Base-by-base conservation (phyloP, 1,140 invertebrate genomes). In the Holotrichia oblita region DNA sequence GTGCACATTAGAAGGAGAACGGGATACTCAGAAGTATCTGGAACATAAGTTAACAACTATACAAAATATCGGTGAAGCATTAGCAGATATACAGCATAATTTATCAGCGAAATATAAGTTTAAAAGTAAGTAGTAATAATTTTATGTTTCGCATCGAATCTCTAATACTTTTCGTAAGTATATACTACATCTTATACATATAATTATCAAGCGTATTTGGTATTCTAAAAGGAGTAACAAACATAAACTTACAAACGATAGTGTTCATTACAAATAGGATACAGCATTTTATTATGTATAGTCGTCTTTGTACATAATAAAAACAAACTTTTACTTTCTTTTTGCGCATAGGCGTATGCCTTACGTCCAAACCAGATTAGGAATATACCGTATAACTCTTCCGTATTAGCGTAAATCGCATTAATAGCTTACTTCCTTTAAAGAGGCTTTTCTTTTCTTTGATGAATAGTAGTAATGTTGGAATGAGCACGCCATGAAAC, bases 361-460 rank as follows among this genome's bases (percentile, higher is more conserved):
- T 55, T 55, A 14, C 48, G 12, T 55, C n/a, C n/a, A 55, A 55
- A 55, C 48, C 48, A 55, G 48, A 55, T 55, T 55, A 55, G 48
- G 17, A 55, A 55, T 55, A 55, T 55, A 55, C 48, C 48, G 48
- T 17, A 17, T 55, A 55, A 55, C 48, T 55, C 48, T 55, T 55
- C 14, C 48, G 48, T 55, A 55, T 55, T 55, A 55, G 48, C 17
- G 48, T 55, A 55, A 17, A 55, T 55, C 48, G 48, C 17, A 0
- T 55, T 55, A 55, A 17, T 55, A 14, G 48, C 17, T 14, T 55
- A 55, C 48, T 55, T 55, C 48, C 48, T 55, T 17, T 55, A 55
- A 20, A 55, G 4, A 34, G 27, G 27, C 27, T 34, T 17, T 55
- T 55, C 48, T 55, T 55, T 55, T 55, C 48, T 55, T 55, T 6